Percentiles rank a stretch among this genome's conserved stretches.
Evolutionary conservation across 2,888 invertebrate species (phyloP).

Genomic region (Philereme transversata): DNA sequence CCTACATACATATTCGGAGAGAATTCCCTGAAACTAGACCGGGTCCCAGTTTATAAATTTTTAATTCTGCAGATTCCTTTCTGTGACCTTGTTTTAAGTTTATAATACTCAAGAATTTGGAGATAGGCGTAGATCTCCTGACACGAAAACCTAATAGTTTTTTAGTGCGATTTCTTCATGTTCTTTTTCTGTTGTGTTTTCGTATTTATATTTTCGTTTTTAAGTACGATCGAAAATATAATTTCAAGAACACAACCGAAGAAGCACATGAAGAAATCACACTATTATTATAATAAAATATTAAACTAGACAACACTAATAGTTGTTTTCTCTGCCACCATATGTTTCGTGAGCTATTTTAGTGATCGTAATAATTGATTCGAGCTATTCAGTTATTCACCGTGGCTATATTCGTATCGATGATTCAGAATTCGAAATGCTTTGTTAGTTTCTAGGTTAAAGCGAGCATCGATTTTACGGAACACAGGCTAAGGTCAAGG

Average conservation of each 20-base stretch:
- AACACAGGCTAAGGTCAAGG: constrained; percentile 12
- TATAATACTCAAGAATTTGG: too few relatives aligned
- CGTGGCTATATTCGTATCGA: constrained; percentile 2
- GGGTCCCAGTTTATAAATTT: constrained; percentile 31
- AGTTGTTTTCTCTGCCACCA: background rate
- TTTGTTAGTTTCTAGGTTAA: constrained; percentile 19
- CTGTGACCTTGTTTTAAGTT: too few relatives aligned
- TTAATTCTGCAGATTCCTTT: constrained; percentile 17
- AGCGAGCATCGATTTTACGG: constrained; percentile 17
- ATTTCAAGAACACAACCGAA: too few relatives aligned
- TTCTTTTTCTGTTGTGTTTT: too few relatives aligned
- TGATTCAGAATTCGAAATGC: constrained; percentile 14
- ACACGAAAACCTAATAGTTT: too few relatives aligned
- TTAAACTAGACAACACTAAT: too few relatives aligned
- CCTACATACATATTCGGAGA: constrained; percentile 36
- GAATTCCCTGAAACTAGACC: constrained; percentile 24
- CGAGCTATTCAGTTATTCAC: constrained; percentile 6
- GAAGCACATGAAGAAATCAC: too few relatives aligned
- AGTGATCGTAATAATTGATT: constrained; percentile 9
- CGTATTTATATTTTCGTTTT: too few relatives aligned
- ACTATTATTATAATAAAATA: too few relatives aligned
- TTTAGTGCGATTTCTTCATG: too few relatives aligned
- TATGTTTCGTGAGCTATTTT: constrained; percentile 2
- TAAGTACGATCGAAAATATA: too few relatives aligned
- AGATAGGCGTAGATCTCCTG: too few relatives aligned